Evolutionary conservation across 2,113 vertebrate genomes (phyloP).

Genomic region (Furnarius figulus): DNA sequence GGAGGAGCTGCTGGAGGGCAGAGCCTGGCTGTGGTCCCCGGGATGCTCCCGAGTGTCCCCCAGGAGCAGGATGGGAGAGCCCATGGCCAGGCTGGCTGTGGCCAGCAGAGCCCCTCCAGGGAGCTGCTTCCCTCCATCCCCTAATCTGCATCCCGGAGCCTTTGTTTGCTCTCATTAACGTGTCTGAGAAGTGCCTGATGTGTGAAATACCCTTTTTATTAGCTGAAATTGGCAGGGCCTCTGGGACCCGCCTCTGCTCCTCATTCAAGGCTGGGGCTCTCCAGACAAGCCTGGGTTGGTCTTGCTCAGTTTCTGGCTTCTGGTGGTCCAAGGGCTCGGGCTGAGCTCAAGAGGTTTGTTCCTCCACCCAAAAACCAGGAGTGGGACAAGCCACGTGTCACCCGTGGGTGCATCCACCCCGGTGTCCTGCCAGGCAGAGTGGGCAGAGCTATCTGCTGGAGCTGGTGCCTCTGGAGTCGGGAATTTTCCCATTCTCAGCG

Average conservation of each 20-base stretch:
- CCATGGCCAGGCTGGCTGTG: neutral
- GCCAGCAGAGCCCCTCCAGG: neutral
- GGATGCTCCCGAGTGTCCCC: neutral
- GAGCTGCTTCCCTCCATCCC: neutral
- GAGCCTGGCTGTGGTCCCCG: fast-evolving
- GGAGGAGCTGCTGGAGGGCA: neutral
- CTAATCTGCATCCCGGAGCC: neutral
- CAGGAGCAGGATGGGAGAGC: neutral
- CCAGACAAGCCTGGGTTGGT: neutral
- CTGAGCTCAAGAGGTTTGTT: fast-evolving
- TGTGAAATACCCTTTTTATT: slow-evolving; percentile 41
- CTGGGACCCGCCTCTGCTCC: neutral
- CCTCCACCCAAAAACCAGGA: neutral
- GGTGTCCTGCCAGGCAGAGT: neutral
- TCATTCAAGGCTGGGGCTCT: neutral
- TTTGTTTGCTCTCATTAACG: slow-evolving; percentile 36
- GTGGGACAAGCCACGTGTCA: neutral
- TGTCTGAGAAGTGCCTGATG: neutral
- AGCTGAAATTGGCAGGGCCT: neutral
- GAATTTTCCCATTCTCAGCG: neutral
- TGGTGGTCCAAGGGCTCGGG: fast-evolving
- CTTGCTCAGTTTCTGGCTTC: neutral
- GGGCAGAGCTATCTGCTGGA: neutral
- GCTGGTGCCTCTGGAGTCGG: neutral
- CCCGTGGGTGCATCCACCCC: neutral